Base-by-base conservation (phyloP, 2,113 vertebrate species). In the Pachyramphus minor region DNA sequence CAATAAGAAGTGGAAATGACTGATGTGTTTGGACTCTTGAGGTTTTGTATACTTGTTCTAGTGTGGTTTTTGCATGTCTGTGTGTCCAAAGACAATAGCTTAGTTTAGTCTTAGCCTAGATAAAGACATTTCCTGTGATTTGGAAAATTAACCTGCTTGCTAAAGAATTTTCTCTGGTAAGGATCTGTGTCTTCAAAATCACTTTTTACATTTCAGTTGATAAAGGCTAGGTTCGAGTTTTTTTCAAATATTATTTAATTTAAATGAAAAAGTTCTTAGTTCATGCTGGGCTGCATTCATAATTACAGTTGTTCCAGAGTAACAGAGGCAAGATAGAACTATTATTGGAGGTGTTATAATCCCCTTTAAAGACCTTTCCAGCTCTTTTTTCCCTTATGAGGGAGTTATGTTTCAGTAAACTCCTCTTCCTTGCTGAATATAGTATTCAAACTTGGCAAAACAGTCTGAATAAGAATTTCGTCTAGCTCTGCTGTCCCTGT, bases 1-100 rank as follows among this genome's bases (percentile, higher is more conserved):
- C 0, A 0, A 27, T 2, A 9, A 53, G 22, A 84, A 68, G 31
- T 31, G 23, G 28, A 79, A 33, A 33, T 33, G 10, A 41, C 27
- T 41, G 41, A 89, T 35, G 20, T 72, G 5, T 41, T 82, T 82
- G 64, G 66, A 77, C 11, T 89, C 17, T 20, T 35, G 5, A 9
- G 14, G 8, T 41, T 79, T 76, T 71, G 23, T 45, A 31, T n/a
- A 31, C 14, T 69, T 39, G 15, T 73, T 87, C 14, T 42, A 14
- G 2, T 15, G 8, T 31, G 24, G 5, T 79, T 88, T 68, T 52
- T 75, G 12, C 22, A 12, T 41, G 41, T 28, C 11, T 39, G 3
- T 42, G 7, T 47, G 15, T 50, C 45, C 5, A 12, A 63, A 72
- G 50, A 87, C 33, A 79, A 22, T 24, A 64, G 12, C 6, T 73